Evolutionary conservation across 2,888 invertebrate genomes (phyloP).

Genomic region (Tolmerus cingulatus): DNA sequence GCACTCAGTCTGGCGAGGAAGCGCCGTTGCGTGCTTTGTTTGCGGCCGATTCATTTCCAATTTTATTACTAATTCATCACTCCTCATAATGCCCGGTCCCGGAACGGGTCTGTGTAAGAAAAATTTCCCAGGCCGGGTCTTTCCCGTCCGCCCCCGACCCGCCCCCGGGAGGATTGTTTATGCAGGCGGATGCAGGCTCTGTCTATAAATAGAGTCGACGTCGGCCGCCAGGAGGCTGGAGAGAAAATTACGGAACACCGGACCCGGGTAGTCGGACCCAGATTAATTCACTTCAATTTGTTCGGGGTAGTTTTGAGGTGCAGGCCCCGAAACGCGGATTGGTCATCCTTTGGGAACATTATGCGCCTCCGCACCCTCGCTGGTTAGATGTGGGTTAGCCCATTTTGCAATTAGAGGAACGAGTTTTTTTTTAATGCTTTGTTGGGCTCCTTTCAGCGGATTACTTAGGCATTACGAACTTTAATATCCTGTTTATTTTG

Average conservation of each 20-base stretch:
- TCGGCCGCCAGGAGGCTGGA: neutral
- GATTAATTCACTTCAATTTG: neutral
- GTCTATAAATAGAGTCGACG: neutral
- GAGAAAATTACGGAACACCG: neutral
- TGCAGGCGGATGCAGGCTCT: neutral
- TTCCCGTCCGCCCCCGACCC: neutral
- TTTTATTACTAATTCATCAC: slow-evolving; percentile 34
- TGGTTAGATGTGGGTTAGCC: neutral
- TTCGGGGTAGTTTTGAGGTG: neutral
- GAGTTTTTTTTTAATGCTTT: neutral
- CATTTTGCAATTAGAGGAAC: neutral
- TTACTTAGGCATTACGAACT: neutral
- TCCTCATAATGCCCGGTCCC: neutral
- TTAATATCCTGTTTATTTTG: neutral
- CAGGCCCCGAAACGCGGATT: neutral
- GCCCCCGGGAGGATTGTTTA: neutral
- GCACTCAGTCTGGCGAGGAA: neutral
- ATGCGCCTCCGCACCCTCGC: neutral
- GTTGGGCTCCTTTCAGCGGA: neutral
- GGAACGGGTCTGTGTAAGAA: neutral
- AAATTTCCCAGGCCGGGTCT: slow-evolving; percentile 10
- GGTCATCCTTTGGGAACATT: neutral
- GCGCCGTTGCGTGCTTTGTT: slow-evolving; percentile 6
- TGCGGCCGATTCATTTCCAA: slow-evolving; percentile 14
- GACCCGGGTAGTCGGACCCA: neutral